phyloP scores from a whole-genome alignment of 37 sponge, comb jelly and placozoan species.

The Axinella damicornis region DNA sequence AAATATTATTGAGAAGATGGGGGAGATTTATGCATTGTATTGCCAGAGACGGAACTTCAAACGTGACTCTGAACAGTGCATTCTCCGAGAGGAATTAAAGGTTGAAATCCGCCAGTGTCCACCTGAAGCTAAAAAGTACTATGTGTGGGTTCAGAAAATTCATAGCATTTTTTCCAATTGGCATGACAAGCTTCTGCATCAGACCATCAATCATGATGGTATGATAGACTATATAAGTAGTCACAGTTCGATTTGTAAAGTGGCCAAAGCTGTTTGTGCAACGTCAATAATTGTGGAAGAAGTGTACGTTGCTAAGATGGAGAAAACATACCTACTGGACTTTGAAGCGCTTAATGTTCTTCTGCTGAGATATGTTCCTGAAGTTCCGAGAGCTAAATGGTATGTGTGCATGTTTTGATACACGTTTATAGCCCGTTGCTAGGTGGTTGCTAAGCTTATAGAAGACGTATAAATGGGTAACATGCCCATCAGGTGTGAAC shows the following conservation, averaged over 20 bases:
- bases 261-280: conserved; percentile 34
- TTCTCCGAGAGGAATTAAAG: too few relatives aligned
- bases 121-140: conserved; percentile 20
- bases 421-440: too few relatives aligned
- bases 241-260: neutral
- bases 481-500: too few relatives aligned
- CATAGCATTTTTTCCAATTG: conserved; percentile 38
- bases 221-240: conserved; percentile 38
- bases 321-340: neutral
- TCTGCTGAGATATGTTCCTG: conserved; percentile 49
- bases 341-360: conserved; percentile 49
- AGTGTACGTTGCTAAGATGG: neutral
- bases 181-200: conserved; percentile 19
- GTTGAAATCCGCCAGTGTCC: too few relatives aligned
- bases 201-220: conserved; percentile 59
- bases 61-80: too few relatives aligned
- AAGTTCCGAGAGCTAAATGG: conserved; percentile 40
- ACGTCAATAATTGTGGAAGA: neutral
- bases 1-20: too few relatives aligned
- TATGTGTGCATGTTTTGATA: neutral
- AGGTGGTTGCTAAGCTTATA: too few relatives aligned
- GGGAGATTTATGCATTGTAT: too few relatives aligned
- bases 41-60: too few relatives aligned
- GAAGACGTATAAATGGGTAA: too few relatives aligned
- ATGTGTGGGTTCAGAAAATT: conserved; percentile 50